These are phyloP conservation scores for Parapsyche elsis DNA, from an alignment of 1,140 invertebrate genomes.

Conservation along the genomic window DNA sequence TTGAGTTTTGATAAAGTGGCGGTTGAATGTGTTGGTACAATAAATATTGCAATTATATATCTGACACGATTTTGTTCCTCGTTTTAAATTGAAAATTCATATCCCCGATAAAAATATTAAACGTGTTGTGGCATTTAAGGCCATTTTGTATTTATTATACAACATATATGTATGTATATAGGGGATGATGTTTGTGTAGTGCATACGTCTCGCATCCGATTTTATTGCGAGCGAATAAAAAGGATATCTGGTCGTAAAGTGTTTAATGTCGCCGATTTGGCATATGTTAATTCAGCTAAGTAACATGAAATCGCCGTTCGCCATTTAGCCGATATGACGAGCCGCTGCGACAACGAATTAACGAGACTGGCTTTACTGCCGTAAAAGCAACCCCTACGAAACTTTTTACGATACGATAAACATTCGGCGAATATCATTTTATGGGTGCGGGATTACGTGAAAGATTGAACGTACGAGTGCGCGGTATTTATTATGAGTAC, in stretches of 20 bases:
- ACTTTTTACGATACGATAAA: constrained; percentile 10
- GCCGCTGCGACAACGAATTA: too few species aligned
- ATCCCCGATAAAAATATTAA: too few species aligned
- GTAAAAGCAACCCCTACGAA: neutral
- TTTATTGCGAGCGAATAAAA: constrained; percentile 35
- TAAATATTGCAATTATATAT: too few species aligned
- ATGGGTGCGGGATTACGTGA: neutral
- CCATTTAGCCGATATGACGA: constrained; percentile 7
- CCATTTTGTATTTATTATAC: too few species aligned
- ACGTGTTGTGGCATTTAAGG: too few species aligned
- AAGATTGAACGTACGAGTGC: too few species aligned
- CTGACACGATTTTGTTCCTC: too few species aligned
- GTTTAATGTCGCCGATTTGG: constrained; percentile 13
- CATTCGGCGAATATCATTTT: neutral
- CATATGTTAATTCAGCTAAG: constrained; percentile 38
- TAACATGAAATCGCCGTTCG: constrained; percentile 30
- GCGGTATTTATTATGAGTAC: too few species aligned
- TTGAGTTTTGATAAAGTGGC: too few species aligned
- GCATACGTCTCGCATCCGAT: constrained; percentile 6
- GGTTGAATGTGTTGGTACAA: too few species aligned
- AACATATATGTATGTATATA: neutral
- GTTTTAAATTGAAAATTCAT: too few species aligned
- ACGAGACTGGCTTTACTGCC: constrained; percentile 3
- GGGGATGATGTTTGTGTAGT: neutral
- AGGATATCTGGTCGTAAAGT: constrained; percentile 38